These are phyloP conservation scores for Triplophysa dalaica DNA, from an alignment of 2,113 vertebrate genomes.

Conservation along the genomic window DNA sequence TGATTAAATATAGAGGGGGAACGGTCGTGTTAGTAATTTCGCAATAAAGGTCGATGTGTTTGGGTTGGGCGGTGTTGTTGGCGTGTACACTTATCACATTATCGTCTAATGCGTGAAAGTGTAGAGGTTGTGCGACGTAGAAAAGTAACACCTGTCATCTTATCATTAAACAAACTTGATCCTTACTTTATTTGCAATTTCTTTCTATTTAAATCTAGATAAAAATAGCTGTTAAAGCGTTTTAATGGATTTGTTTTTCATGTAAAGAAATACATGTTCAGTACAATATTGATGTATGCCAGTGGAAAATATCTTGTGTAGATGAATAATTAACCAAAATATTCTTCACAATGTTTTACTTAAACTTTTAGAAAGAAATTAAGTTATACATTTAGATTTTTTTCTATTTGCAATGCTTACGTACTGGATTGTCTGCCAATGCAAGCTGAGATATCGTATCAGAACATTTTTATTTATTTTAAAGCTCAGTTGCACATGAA, in stretches of 20 bases:
- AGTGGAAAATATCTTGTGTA: too few species aligned
- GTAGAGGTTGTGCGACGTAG: constrained; percentile 12
- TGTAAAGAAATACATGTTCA: too few species aligned
- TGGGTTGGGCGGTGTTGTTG: constrained; percentile 3
- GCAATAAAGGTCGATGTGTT: constrained; percentile 9
- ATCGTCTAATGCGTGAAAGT: constrained; percentile 20
- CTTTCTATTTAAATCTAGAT: too few species aligned
- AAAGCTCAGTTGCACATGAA: too few species aligned
- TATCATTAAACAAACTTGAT: constrained; percentile 23
- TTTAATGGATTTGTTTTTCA: too few species aligned
- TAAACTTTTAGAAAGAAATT: too few species aligned
- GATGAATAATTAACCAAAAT: too few species aligned
- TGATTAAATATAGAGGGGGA: constrained; percentile 2
- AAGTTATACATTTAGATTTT: neutral
- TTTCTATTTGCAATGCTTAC: neutral
- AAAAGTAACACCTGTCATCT: constrained; percentile 23
- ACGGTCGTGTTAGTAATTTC: constrained; percentile 18
- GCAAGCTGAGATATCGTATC: neutral
- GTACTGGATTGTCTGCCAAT: neutral
- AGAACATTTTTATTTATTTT: too few species aligned
- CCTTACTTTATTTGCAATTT: neutral
- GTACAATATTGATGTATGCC: too few species aligned
- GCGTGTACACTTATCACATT: constrained; percentile 6
- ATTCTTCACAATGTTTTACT: too few species aligned
- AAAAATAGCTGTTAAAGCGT: too few species aligned